Evolutionary conservation across 2,888 invertebrate genomes (phyloP), one percentile per base, ranked within the genome.

Genomic region (Hirtodrosophila alboralis): DNA sequence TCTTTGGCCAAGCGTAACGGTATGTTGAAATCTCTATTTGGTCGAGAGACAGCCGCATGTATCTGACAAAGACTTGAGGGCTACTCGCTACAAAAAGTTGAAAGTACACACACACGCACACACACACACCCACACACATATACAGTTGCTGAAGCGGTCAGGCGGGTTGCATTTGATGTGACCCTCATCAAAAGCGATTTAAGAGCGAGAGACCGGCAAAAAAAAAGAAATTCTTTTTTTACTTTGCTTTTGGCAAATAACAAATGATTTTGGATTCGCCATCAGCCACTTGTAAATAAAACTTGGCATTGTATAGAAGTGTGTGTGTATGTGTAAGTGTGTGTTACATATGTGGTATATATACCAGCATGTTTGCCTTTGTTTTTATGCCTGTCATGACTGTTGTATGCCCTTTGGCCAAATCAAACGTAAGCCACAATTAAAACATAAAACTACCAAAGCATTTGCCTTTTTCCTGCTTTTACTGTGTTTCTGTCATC

Each of bases 361-460:
- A 54, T 74, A 81, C 78, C 76, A 81, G 75, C 70, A 76, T 80
- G 69, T 78, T 73, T 79, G 73, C 69, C 63, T 84, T 84, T 78
- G 76, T 78, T 84, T 76, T 72, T 78, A 79, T 72, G 76, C 84
- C 84, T 78, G 78, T 80, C 78, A 84, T 79, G 76, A 45, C 65
- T 68, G 65, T 78, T 76, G 76, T 79, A 60, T 53, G 77, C 84
- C 78, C 74, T 58, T 64, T 80, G 78, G 78, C 69, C 80, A 78
- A 78, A 78, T 78, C 84, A 78, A 78, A 78, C 77, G 78, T 76
- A 84, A 84, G 84, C 84, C 84, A 84, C 78, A 78, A 78, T 78
- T 78, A 84, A 78, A 78, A 76, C 84, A 84, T 78, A 72, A 78
- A 78, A 80, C 77, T 80, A 58, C 62, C 59, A 52, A n/a, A 53